Conservation (phyloP, 1,140 invertebrate genomes). For the Venturia canescens region DNA sequence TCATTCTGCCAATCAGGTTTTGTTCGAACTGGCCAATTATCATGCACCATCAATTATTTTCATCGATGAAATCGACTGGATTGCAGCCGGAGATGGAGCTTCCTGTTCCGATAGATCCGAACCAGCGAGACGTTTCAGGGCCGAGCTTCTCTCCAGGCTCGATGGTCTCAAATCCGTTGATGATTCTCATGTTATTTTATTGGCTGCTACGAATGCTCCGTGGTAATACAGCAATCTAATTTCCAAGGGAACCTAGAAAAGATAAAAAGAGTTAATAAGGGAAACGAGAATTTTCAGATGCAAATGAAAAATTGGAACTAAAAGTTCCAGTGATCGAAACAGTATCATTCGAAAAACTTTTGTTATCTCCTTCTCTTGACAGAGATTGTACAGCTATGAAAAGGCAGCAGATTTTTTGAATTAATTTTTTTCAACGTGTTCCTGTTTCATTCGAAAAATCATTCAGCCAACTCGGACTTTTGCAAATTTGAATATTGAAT, state of each 20-base stretch:
- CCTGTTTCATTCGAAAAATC: too few relatives aligned
- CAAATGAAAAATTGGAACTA: too few relatives aligned
- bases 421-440: too few relatives aligned
- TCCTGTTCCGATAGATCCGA: conserved; percentile 85
- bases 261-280: too few relatives aligned
- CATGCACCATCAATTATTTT: conserved; percentile 96
- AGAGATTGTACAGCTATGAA: too few relatives aligned
- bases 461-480: too few relatives aligned
- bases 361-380: too few relatives aligned
- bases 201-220: conserved; percentile 94
- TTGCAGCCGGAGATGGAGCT: conserved; percentile 84
- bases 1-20: conserved; percentile 77
- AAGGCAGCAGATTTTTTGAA: too few relatives aligned
- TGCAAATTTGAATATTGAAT: too few relatives aligned
- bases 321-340: too few relatives aligned
- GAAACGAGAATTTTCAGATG: too few relatives aligned
- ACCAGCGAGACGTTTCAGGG: conserved; percentile 93
- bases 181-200: conserved; percentile 82
- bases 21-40: conserved; percentile 93
- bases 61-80: conserved; percentile 96
- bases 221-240: conserved; percentile 80
- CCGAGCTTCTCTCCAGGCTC: conserved; percentile 94
- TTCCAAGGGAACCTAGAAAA: not conserved
- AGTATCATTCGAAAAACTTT: too few relatives aligned
- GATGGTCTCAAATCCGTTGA: conserved; percentile 86